Conservation (phyloP, 1,140 invertebrate species). For the Brachionus rubens region DNA sequence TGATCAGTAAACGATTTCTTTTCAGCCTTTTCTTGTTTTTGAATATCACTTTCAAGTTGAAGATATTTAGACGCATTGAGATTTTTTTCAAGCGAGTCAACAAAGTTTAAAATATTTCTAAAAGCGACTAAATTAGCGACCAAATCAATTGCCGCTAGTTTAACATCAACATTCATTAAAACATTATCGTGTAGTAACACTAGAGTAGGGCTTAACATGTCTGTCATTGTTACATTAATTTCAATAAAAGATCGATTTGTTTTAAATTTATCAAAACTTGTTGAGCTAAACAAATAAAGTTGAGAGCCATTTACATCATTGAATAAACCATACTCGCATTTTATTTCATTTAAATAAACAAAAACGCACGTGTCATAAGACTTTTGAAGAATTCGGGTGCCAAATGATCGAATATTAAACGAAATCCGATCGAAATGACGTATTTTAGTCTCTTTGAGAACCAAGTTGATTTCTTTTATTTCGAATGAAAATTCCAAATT, state of each 20-base stretch:
- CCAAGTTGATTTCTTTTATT: constrained; percentile 36
- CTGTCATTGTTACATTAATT: background rate
- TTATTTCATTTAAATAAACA: constrained; percentile 16
- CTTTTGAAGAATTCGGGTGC: background rate
- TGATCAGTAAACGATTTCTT: background rate
- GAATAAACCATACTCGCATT: constrained; percentile 39
- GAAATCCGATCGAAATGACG: constrained; percentile 32
- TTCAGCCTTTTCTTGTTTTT: background rate
- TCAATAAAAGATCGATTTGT: background rate
- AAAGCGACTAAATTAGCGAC: constrained; percentile 19
- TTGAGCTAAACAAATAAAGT: constrained; percentile 31
- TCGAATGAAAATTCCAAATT: constrained; percentile 41
- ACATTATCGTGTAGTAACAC: constrained; percentile 27
- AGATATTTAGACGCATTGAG: background rate
- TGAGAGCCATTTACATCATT: constrained; percentile 21
- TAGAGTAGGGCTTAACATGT: constrained; percentile 28
- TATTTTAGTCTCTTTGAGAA: background rate
- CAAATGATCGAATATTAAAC: constrained; percentile 40
- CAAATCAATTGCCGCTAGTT: constrained; percentile 19
- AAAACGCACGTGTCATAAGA: constrained; percentile 9
- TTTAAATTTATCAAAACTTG: background rate
- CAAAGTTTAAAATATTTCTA: constrained; percentile 19
- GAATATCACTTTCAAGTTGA: constrained; percentile 1
- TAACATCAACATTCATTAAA: background rate
- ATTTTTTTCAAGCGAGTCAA: background rate